Evolutionary conservation across 2,888 invertebrate genomes (phyloP).

Genomic region (Mesorhabditis spiculigera): DNA sequence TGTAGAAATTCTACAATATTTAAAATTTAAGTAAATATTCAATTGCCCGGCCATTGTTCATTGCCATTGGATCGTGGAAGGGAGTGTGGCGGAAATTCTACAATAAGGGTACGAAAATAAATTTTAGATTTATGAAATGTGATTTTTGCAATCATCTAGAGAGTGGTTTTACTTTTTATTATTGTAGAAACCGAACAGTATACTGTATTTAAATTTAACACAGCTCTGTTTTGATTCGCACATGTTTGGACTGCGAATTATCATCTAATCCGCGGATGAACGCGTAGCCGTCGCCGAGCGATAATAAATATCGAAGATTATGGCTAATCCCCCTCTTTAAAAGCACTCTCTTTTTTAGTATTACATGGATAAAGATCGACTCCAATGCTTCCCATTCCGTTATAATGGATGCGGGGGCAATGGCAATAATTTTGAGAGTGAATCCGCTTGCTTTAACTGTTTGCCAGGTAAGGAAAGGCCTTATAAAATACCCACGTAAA

Average conservation of each 20-base stretch:
- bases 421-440: neutral
- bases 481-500: too few species aligned
- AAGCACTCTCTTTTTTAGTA: neutral
- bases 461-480: neutral
- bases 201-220: too few species aligned
- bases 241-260: too few species aligned
- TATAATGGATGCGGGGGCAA: neutral
- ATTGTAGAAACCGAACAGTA: too few species aligned
- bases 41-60: neutral
- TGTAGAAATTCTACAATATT: too few species aligned
- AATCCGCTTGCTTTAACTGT: neutral
- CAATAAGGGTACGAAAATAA: neutral
- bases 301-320: too few species aligned
- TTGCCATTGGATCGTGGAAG: conserved; percentile 2
- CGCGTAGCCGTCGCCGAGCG: too few species aligned
- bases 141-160: neutral
- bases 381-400: neutral
- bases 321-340: too few species aligned
- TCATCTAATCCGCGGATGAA: too few species aligned
- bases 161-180: neutral
- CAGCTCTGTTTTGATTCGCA: too few species aligned
- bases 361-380: conserved; percentile 3
- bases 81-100: neutral
- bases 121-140: neutral
- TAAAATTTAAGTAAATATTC: neutral